Evolutionary conservation across 2,113 vertebrate genomes (phyloP).

Genomic region (Hyaena hyaena): DNA sequence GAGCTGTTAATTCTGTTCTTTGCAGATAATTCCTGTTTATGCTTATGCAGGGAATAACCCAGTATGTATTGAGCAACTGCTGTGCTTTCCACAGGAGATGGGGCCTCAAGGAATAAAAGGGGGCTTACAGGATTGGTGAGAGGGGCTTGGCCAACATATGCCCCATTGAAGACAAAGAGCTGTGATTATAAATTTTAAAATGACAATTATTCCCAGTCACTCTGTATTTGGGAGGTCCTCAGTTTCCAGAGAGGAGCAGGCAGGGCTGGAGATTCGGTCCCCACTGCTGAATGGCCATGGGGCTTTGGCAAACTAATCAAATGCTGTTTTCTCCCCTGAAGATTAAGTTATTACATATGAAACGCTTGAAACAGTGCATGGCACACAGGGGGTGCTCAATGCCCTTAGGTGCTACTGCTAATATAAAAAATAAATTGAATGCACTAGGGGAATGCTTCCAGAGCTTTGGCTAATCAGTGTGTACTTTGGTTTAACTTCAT

Average conservation of each 20-base stretch:
- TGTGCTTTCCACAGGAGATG: not conserved
- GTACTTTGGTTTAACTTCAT: not conserved
- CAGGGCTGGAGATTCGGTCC: not conserved
- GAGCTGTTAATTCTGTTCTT: not conserved
- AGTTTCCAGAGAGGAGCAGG: not conserved
- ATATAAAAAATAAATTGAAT: not conserved
- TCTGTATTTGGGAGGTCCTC: not conserved
- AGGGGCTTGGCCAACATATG: not conserved
- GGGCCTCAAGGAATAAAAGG: not conserved
- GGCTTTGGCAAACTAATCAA: not conserved
- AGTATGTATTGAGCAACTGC: not conserved
- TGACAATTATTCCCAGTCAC: not conserved
- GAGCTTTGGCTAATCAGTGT: not conserved
- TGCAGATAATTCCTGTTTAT: not conserved
- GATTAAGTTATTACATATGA: not conserved
- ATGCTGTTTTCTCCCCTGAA: not conserved
- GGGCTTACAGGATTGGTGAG: not conserved
- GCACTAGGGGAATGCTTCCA: not conserved
- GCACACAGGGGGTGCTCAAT: not conserved
- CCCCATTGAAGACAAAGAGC: not conserved
- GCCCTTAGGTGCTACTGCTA: not conserved
- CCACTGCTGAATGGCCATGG: rapidly evolving
- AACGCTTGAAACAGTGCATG: not conserved
- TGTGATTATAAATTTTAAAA: not conserved
- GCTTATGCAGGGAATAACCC: not conserved